Base-by-base conservation (phyloP, 2,888 invertebrate genomes). In the Drosophila putrida region DNA sequence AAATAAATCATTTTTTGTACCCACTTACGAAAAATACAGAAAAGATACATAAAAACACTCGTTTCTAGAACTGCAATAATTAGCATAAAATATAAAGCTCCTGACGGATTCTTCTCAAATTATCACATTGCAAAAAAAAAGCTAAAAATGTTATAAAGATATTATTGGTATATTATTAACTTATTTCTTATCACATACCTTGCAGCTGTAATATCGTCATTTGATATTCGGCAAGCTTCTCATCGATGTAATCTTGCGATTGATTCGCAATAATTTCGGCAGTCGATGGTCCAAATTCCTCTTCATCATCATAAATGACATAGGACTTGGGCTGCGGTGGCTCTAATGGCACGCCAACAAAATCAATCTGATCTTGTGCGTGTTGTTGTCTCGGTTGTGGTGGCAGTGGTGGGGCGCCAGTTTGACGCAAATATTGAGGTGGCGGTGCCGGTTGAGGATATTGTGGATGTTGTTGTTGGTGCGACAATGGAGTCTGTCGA, bases 161-260 rank as follows among this genome's bases (percentile, higher is more conserved):
- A 38, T 35, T 8, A 15, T 39, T 38, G 6, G 1, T 13, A 38
- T 8, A 38, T 13, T n/a, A 38, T 38, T 10, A 39, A 9, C 20
- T 20, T 20, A 20, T 20, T 20, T 9, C 10, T 33, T 5, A 3
- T 28, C 36, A 92, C 95, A 94, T 91, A 97, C 97, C 97, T 95
- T 97, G 97, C 89, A 98, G 93, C 91, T 96, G 95, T 90, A 96
- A 95, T 93, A 98, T 98, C 35, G 98, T 98, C 75, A 96, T 96
- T 93, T 98, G 97, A 92, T 98, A 98, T 93, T 98, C 97, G 55
- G 97, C 97, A 89, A 98, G 94, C 92, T 97, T 97, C 93, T 98
- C 98, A 91, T 98, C 98, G 77, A 98, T 95, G 92, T 98, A 98
- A 93, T 98, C 98, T 93, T 98, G 98, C 68, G 97, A 97, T 93